Conservation (phyloP, 2,113 vertebrate genomes). For the Terrapene triunguis region DNA sequence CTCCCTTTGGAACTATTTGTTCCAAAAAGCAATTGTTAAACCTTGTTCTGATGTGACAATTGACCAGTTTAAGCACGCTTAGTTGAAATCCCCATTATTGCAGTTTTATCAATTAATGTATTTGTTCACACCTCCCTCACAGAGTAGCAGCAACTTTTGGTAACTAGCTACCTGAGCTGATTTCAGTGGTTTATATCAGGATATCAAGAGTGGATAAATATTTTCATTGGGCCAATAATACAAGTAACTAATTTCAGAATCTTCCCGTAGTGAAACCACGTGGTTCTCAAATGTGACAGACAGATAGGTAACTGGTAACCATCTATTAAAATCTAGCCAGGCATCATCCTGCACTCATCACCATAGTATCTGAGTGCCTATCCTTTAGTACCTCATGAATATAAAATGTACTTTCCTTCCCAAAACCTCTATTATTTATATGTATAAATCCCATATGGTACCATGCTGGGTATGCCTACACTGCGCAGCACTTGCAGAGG, state of each 20-base stretch:
- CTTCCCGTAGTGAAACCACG: neutral
- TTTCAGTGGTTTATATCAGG: neutral
- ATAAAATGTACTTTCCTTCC: neutral
- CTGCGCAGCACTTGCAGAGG: neutral
- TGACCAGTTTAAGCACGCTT: neutral
- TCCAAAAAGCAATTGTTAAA: neutral
- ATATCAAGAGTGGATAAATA: neutral
- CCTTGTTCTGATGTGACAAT: neutral
- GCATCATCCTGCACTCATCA: neutral
- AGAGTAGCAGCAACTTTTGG: neutral
- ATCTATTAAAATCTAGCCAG: neutral
- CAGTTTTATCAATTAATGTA: neutral
- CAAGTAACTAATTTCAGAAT: neutral
- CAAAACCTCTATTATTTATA: neutral
- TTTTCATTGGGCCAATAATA: neutral
- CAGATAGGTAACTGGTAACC: neutral
- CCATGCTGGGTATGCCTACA: neutral
- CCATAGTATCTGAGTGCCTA: neutral
- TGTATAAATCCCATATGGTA: neutral
- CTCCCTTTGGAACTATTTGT: neutral
- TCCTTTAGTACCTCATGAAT: neutral
- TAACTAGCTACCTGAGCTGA: neutral
- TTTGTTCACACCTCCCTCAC: neutral
- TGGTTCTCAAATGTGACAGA: neutral
- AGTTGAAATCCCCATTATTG: neutral